Evolutionary conservation across 2,113 vertebrate species (phyloP), one percentile per base, ranked within the genome.

Genomic region (Eurypyga helias): DNA sequence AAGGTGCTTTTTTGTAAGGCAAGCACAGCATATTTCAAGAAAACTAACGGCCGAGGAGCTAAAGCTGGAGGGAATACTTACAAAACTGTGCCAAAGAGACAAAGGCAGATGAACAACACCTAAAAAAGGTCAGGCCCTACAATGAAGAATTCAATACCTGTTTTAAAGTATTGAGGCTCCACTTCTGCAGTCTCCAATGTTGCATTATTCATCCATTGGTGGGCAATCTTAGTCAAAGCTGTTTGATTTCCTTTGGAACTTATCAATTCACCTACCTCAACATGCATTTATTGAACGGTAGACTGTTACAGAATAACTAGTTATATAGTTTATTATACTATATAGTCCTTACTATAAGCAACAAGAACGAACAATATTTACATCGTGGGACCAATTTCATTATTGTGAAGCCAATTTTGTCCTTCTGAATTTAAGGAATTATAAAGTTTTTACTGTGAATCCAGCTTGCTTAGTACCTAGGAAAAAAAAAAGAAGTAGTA

Each of bases 191-290:
- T 89, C 64, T 94, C 73, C 62, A 45, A 43, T 66, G 41, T 62
- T 77, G 85, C 82, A 92, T 89, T 92, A 89, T 83, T 95, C 85
- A 91, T 85, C 77, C 65, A 71, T 82, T 96, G 75, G 80, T 96
- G 84, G 48, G 78, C 51, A 73, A n/a, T 41, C 60, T 43, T 70
- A 58, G 69, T 66, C 88, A 79, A 90, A 92, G 58, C 34, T 75
- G 49, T 65, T 93, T 92, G 49, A 89, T 88, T 96, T 93, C 60
- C 75, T 62, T 51, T 94, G 66, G 94, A 89, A 93, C 48, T 78
- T 54, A 58, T 8, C n/a, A 41, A 24, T 64, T 57, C 54, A 62
- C 24, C 14, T 57, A 46, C 17, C n/a, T 41, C n/a, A 88, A n/a
- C 58, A 65, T 12, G 19, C 17, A 54, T 48, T 41, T 65, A 54